Percentiles rank a stretch among this genome's conserved stretches.
Evolutionary conservation across 2,113 vertebrate species (phyloP).

Genomic region (Podiceps cristatus): DNA sequence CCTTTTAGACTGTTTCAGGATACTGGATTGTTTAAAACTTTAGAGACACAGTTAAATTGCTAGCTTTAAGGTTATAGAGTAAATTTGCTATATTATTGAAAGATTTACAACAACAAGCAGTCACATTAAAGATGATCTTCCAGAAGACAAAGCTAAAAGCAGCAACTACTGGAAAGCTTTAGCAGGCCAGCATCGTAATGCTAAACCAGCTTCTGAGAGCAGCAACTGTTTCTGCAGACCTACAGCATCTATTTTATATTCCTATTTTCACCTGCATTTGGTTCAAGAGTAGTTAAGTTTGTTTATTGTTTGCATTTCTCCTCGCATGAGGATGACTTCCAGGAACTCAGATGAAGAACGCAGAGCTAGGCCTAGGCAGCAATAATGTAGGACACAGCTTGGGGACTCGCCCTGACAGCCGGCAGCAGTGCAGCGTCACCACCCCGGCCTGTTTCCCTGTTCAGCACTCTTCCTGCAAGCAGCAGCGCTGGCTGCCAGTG

Average conservation of each 20-base stretch:
- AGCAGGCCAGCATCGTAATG: not conserved
- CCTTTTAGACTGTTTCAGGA: not conserved
- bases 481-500: not conserved
- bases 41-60: not conserved
- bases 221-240: not conserved
- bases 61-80: not conserved
- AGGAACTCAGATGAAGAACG: not conserved
- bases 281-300: not conserved
- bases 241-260: not conserved
- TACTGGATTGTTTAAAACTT: not conserved
- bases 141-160: not conserved
- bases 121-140: not conserved
- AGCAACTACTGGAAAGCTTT: not conserved
- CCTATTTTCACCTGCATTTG: not conserved
- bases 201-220: not conserved
- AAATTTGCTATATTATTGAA: not conserved
- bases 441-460: not conserved
- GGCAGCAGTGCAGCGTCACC: too few relatives aligned
- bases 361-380: not conserved
- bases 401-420: not conserved
- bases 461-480: not conserved
- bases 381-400: not conserved
- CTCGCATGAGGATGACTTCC: not conserved
- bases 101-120: not conserved
- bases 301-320: not conserved